Evolutionary conservation across 2,113 vertebrate genomes (phyloP), one percentile per base, ranked within the genome.

Genomic region (Oceanodroma tethys): DNA sequence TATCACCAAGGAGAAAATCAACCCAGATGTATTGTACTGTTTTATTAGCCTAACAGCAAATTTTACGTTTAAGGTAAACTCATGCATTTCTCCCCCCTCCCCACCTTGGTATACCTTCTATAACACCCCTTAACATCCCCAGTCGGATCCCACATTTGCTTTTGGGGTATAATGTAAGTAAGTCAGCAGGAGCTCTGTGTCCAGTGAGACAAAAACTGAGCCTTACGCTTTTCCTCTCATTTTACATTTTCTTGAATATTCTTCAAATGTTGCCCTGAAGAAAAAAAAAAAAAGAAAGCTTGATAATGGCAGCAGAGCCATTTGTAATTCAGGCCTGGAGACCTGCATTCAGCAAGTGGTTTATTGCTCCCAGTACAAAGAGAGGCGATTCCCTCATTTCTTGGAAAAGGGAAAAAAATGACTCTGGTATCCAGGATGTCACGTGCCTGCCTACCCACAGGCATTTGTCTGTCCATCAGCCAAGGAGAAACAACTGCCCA

Each of bases 351-450:
- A 92, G 47, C 65, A 93, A 93, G 65, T 56, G 59, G 59, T 80
- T 95, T 94, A 65, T 68, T 81, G 63, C 52, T 90, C 53, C 38
- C 40, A 62, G 71, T 90, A 90, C 22, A 40, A 95, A 91, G 81
- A 70, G 50, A 93, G 40, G 45, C 30, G 0, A 96, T 95, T 93
- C 84, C 63, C 55, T 95, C 81, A 85, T 90, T 97, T 97, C 94
- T 97, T 95, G 84, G 95, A 97, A 97, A 94, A 83, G 13, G 74
- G 36, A 52, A 93, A 95, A 93, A 91, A 94, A 60, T 60, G 1
- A 15, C 71, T 95, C 59, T 81, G 19, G 42, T 78, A 86, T 94
- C 74, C 89, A 90, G 79, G 71, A 95, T 94, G 89, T 93, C 91
- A 86, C 7, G 1, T 95, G 90, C 83, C 62, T 74, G 71, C 84